A percentile compares a stretch with the other conserved stretches of the same genome.
Evolutionary conservation across 2,113 vertebrate species (phyloP).

Genomic region (Labeo rohita): DNA sequence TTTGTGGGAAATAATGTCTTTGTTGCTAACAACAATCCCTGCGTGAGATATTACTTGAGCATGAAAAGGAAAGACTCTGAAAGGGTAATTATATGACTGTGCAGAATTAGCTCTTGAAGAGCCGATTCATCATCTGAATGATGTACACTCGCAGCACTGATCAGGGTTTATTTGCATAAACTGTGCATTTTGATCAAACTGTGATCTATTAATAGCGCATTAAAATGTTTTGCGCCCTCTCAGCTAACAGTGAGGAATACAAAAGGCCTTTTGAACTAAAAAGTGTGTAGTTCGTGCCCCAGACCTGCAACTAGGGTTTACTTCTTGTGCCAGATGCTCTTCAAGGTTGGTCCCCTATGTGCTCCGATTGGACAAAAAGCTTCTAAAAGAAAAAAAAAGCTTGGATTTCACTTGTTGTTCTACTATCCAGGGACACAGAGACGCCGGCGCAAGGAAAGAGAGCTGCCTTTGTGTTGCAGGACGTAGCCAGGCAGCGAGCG

Average conservation of each 20-base stretch:
- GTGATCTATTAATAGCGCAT: slow-evolving; percentile 19
- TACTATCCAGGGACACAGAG: slow-evolving; percentile 33
- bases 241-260: background rate
- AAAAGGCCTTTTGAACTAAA: background rate
- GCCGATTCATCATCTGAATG: slow-evolving; percentile 31
- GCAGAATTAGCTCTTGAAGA: slow-evolving; percentile 44
- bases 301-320: background rate
- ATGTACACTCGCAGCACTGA: slow-evolving; percentile 16
- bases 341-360: background rate
- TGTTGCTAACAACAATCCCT: slow-evolving; percentile 54
- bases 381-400: slow-evolving; percentile 10
- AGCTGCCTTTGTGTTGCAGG: slow-evolving; percentile 70
- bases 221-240: background rate
- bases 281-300: background rate
- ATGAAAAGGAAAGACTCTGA: slow-evolving; percentile 50
- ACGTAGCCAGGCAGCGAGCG: slow-evolving; percentile 69
- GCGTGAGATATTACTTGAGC: slow-evolving; percentile 54
- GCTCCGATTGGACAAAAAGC: background rate
- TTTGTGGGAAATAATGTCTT: slow-evolving; percentile 55
- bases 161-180: slow-evolving; percentile 37
- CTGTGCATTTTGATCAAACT: slow-evolving; percentile 32
- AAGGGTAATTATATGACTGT: slow-evolving; percentile 58
- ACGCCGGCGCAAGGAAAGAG: slow-evolving; percentile 44
- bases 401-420: slow-evolving; percentile 43
- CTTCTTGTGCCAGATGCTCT: slow-evolving; percentile 22